Base-by-base conservation (phyloP, 2,113 vertebrate species). In the Anhinga rufa region DNA sequence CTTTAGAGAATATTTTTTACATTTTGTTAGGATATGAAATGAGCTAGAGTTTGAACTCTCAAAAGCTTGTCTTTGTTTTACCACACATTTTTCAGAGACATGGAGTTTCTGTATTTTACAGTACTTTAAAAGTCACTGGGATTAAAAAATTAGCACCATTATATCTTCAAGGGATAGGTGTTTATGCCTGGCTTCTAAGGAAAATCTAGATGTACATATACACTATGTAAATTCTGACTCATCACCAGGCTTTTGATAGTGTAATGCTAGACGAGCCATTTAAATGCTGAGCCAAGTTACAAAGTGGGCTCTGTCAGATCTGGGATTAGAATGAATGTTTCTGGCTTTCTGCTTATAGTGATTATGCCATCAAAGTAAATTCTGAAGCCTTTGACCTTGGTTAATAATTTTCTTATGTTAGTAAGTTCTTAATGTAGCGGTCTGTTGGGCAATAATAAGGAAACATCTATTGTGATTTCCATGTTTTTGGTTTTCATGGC, bases 251-350 rank as follows among this genome's bases (percentile, higher is more conserved):
- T 93, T 90, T 89, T 42, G 36, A 42, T 15, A 69, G 28, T 28
- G 17, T 87, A 74, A 76, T 46, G 51, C 34, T 91, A 77, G 74
- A 65, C 66, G 90, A 58, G 28, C 40, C 44, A 74, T 46, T 72
- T 89, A 46, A 87, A 80, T 69, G 58, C 26, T 58, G 57, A 92
- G 48, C 32, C 38, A 85, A 51, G 49, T 58, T 82, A 77, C 31
- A 70, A 69, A 76, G 54, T 58, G 70, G 40, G 7, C 25, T 79
- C 40, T 93, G 65, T 91, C 52, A 85, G 28, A 87, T 42, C 66
- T 61, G 70, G 60, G 86, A 88, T 93, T 89, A 87, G 40, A 96
- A 72, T 82, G 38, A 84, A 92, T 58, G 20, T 87, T 91, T 91
- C 58, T 96, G 86, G 7, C 40, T 76, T 84, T 88, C 86, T 92